phyloP scores from a whole-genome alignment of 2,888 invertebrate genomes.

The Bombylius major region DNA sequence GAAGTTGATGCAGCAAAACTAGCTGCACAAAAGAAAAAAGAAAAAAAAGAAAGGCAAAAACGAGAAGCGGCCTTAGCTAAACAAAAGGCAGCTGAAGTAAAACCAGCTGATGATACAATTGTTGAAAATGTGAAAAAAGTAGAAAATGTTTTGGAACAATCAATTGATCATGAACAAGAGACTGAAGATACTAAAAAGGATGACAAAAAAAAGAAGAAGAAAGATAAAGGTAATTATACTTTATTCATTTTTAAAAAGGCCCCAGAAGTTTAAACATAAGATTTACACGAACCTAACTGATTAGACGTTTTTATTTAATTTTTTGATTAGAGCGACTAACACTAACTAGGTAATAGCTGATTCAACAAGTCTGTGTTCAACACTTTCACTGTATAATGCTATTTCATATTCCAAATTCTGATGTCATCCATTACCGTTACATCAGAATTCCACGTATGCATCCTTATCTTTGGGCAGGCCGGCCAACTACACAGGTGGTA shows the following conservation, averaged over 20 bases:
- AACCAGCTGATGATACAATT: not conserved
- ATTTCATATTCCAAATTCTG: too few species aligned
- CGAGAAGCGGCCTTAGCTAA: constrained; percentile 46
- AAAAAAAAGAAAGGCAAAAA: constrained; percentile 72
- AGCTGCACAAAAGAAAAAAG: constrained; percentile 80
- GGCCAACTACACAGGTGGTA: too few species aligned
- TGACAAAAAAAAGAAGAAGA: constrained; percentile 30
- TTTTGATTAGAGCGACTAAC: not conserved
- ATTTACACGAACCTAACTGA: too few species aligned
- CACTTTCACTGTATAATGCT: too few species aligned
- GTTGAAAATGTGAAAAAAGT: constrained; percentile 2
- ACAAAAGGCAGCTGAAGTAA: constrained; percentile 27
- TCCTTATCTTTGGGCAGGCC: too few species aligned
- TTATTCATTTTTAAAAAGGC: too few species aligned
- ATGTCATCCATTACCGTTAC: too few species aligned
- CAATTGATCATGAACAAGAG: constrained; percentile 17
- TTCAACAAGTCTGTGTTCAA: too few species aligned
- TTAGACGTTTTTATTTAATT: not conserved
- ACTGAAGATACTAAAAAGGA: constrained; percentile 24
- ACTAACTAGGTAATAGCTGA: too few species aligned
- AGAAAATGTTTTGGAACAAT: constrained; percentile 38
- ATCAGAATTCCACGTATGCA: too few species aligned
- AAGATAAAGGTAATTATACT: constrained; percentile 12
- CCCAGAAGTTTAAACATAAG: too few species aligned
- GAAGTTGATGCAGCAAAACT: constrained; percentile 55